A percentile compares a stretch with the other conserved stretches of the same genome.
Conservation (phyloP, 2,888 invertebrate species). For the Drosophila bunnanda region DNA sequence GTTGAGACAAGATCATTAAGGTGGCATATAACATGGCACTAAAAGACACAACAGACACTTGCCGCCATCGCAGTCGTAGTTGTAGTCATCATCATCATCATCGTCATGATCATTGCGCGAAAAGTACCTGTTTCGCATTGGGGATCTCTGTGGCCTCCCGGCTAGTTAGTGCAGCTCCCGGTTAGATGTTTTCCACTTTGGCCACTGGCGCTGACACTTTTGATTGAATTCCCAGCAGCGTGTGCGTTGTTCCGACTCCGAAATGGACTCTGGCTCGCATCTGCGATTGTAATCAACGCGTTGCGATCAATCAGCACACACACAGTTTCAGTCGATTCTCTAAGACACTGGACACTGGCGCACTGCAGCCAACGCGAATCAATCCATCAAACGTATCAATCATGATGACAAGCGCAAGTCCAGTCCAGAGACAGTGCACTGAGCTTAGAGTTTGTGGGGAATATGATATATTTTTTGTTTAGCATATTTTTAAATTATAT, state of each 20-base stretch:
- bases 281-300: slow-evolving; percentile 74
- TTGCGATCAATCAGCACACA: slow-evolving; percentile 70
- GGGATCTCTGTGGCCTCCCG: slow-evolving; percentile 35
- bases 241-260: slow-evolving; percentile 52
- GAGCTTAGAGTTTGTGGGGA: not conserved
- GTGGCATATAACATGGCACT: slow-evolving; percentile 82
- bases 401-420: slow-evolving; percentile 80
- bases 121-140: slow-evolving; percentile 77
- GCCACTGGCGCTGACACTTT: slow-evolving; percentile 78
- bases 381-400: slow-evolving; percentile 83
- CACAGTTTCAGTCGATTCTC: slow-evolving; percentile 27
- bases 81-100: not conserved
- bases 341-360: slow-evolving; percentile 56
- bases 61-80: slow-evolving; percentile 55
- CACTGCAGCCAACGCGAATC: slow-evolving; percentile 74
- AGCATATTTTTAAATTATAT: too few relatives aligned
- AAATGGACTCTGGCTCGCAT: slow-evolving; percentile 18
- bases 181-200: slow-evolving; percentile 62
- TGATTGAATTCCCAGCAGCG: slow-evolving; percentile 82
- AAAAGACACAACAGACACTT: slow-evolving; percentile 77
- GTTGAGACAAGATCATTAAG: slow-evolving; percentile 83
- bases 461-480: too few relatives aligned
- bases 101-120: slow-evolving; percentile 38
- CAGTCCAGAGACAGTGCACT: slow-evolving; percentile 31
- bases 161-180: slow-evolving; percentile 65